Base-by-base conservation (phyloP, 2,888 invertebrate species). In the Anoplius nigerrimus region DNA sequence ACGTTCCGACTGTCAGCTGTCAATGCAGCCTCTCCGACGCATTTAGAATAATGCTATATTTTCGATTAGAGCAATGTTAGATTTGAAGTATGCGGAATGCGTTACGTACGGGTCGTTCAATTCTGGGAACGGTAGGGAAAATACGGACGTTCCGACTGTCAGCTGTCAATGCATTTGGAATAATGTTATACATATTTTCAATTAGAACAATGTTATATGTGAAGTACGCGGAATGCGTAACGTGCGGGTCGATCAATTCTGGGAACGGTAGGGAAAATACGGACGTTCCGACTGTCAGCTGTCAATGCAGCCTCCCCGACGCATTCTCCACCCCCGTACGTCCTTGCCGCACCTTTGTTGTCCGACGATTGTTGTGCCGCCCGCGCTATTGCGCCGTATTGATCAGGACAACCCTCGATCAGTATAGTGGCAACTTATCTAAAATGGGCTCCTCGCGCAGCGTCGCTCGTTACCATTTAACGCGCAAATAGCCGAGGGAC, bases 261-360 rank as follows among this genome's bases (percentile, higher is more conserved):
- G 61, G 71, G 56, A 18, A 5, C 1, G 11, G 34, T 8, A 34
- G 34, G 66, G 61, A 57, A 69, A 75, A 71, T 58, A 53, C 56
- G 15, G 51, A 54, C 53, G 64, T 66, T 72, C 69, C 61, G 65
- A 69, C 73, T 75, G 78, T 82, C 82, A 82, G 82, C 79, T 83
- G 81, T 81, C 81, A 78, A 63, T 73, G 75, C 67, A 66, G 59
- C 69, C 74, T 76, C 72, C 20, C 71, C 65, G 65, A 58, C 67
- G 64, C 64, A 74, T 67, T 71, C 63, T 69, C 73, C 78, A 76
- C 83, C 83, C 82, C 77, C 82, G 79, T 79, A 65, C 55, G 54
- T 60, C 73, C 73, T 77, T 61, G 71, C 20, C 63, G 43, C 48
- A 76, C 54, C 72, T 63, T 77, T 75, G 72, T 69, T 66, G 56